These are phyloP conservation scores for Dinocampus coccinellae DNA, from an alignment of 2,888 invertebrate species.

Conservation along the genomic window DNA sequence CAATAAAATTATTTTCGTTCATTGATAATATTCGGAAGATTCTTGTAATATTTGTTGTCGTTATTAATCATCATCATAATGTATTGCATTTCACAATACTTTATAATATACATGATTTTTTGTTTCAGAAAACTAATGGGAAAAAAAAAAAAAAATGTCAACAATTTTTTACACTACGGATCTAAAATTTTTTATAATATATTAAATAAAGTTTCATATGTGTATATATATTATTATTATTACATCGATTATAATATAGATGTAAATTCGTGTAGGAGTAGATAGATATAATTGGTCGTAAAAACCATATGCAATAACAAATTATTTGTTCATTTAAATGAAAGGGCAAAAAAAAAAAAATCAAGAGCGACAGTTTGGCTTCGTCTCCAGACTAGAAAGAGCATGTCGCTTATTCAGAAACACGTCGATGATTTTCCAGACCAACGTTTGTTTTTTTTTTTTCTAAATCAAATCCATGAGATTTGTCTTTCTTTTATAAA, in stretches of 20 bases:
- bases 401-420: conserved; percentile 46
- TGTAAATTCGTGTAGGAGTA: no score
- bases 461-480: neutral
- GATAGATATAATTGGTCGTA: no score
- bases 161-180: neutral
- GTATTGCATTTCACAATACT: neutral
- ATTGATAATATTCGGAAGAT: conserved; percentile 54
- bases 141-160: neutral
- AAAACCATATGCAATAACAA: neutral
- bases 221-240: neutral
- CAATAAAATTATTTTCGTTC: neutral
- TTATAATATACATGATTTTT: neutral
- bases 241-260: neutral
- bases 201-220: neutral
- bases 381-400: conserved; percentile 65
- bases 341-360: conserved; percentile 18
- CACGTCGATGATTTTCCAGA: conserved; percentile 44
- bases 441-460: neutral
- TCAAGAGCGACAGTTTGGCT: conserved; percentile 51
- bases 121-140: no score
- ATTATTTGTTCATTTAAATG: neutral
- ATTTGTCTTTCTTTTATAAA: neutral
- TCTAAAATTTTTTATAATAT: neutral
- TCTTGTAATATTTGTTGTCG: conserved; percentile 61
- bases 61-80: neutral